phyloP scores from a whole-genome alignment of 2,113 vertebrate species.

The Dasypus novemcinctus region DNA sequence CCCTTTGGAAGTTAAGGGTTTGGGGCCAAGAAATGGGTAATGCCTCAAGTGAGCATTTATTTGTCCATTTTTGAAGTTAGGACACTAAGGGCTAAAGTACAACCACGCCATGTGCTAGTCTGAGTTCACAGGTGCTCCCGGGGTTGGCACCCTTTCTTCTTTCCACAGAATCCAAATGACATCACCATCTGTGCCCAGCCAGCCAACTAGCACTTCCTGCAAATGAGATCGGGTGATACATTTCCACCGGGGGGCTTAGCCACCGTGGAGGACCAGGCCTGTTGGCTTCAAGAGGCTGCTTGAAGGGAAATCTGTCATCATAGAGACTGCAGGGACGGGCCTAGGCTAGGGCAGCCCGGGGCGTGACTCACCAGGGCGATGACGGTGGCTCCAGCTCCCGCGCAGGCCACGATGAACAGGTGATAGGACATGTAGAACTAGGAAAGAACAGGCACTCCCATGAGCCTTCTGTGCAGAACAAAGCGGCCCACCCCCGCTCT shows the following conservation, averaged over 20 bases:
- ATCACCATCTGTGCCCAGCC: not conserved
- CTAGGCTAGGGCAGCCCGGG: slow-evolving; percentile 23
- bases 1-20: slow-evolving; percentile 3
- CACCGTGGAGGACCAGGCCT: not conserved
- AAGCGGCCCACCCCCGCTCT: not conserved
- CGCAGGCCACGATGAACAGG: slow-evolving; percentile 98
- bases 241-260: not conserved
- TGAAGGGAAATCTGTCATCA: slow-evolving; percentile 56
- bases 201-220: slow-evolving; percentile 12
- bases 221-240: not conserved
- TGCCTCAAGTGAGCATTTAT: not conserved
- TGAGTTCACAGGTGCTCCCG: not conserved
- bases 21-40: not conserved
- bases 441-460: slow-evolving; percentile 39
- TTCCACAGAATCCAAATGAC: not conserved
- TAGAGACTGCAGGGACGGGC: not conserved
- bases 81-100: not conserved
- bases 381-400: slow-evolving; percentile 97
- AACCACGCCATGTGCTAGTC: not conserved
- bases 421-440: slow-evolving; percentile 99
- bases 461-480: not conserved
- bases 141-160: not conserved
- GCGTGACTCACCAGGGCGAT: slow-evolving; percentile 94
- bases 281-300: slow-evolving; percentile 47
- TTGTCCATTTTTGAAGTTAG: not conserved